A percentile compares a stretch with the other conserved stretches of the same genome.
Conservation (phyloP, 2,797 vertebrate species). For the Triplophysa bombifrons region DNA sequence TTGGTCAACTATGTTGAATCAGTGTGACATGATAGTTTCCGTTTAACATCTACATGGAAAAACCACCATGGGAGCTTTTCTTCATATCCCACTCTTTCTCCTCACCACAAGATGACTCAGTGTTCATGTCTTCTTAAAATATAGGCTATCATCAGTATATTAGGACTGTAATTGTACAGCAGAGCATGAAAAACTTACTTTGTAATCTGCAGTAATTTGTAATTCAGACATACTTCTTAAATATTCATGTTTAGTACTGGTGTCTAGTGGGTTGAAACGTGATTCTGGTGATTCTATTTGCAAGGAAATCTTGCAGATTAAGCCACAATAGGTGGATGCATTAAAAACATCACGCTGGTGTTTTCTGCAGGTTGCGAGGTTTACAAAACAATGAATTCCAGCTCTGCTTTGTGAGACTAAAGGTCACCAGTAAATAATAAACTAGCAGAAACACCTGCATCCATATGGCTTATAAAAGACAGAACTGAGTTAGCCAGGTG, state of each 20-base stretch:
- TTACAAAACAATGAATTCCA: conserved; percentile 17
- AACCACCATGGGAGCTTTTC: conserved; percentile 19
- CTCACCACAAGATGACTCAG: conserved; percentile 38
- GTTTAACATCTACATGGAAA: conserved; percentile 27
- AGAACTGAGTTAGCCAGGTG: conserved; percentile 38
- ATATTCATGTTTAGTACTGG: neutral
- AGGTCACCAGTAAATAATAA: conserved; percentile 25
- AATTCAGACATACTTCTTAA: neutral
- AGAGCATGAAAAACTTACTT: neutral
- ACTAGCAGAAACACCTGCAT: conserved; percentile 35
- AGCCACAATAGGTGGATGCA: neutral
- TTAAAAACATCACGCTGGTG: neutral
- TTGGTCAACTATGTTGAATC: conserved; percentile 30
- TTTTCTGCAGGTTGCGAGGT: conserved; percentile 2
- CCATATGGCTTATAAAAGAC: conserved; percentile 42
- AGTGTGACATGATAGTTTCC: conserved; percentile 18
- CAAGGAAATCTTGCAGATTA: neutral
- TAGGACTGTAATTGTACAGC: neutral
- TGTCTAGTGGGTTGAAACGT: neutral
- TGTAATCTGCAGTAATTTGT: neutral
- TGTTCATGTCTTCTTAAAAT: conserved; percentile 27
- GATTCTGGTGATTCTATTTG: neutral
- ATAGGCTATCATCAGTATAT: conserved; percentile 12
- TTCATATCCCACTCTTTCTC: conserved; percentile 1
- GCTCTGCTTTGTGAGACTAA: neutral